Conservation (phyloP, 2,113 vertebrate species). For the Seriola rivoliana region DNA sequence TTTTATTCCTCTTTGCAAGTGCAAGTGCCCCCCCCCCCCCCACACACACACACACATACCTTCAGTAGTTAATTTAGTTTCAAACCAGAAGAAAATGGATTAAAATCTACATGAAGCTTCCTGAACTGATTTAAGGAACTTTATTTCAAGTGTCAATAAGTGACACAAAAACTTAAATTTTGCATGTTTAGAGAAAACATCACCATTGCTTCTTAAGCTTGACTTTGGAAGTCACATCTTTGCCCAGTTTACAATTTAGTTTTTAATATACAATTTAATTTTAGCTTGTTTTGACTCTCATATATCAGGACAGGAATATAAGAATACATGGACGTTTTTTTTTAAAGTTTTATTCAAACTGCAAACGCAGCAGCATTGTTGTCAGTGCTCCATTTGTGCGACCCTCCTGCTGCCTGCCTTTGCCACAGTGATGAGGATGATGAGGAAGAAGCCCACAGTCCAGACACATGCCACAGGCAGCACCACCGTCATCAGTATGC, state of each 20-base stretch:
- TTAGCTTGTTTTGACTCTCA: neutral
- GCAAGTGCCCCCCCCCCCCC: too few species aligned
- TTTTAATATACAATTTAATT: neutral
- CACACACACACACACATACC: too few species aligned
- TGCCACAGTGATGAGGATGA: conserved; percentile 75
- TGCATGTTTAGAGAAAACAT: too few species aligned
- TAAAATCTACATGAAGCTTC: too few species aligned
- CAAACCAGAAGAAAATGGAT: too few species aligned
- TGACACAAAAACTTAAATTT: too few species aligned
- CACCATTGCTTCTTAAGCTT: neutral
- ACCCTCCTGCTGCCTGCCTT: conserved; percentile 72
- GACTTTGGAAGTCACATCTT: neutral
- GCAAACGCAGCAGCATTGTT: neutral
- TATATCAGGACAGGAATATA: neutral
- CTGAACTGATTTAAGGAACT: neutral
- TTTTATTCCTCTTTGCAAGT: too few species aligned
- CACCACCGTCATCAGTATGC: conserved; percentile 57
- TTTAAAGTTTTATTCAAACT: conserved; percentile 52
- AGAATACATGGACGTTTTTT: neutral
- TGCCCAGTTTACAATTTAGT: neutral
- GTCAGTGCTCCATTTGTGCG: neutral
- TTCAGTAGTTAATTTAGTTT: too few species aligned
- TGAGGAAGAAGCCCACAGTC: conserved; percentile 76
- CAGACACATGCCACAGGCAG: conserved; percentile 76
- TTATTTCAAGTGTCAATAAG: neutral